phyloP scores from a whole-genome alignment of 2,113 vertebrate genomes.

The Malurus elegans region DNA sequence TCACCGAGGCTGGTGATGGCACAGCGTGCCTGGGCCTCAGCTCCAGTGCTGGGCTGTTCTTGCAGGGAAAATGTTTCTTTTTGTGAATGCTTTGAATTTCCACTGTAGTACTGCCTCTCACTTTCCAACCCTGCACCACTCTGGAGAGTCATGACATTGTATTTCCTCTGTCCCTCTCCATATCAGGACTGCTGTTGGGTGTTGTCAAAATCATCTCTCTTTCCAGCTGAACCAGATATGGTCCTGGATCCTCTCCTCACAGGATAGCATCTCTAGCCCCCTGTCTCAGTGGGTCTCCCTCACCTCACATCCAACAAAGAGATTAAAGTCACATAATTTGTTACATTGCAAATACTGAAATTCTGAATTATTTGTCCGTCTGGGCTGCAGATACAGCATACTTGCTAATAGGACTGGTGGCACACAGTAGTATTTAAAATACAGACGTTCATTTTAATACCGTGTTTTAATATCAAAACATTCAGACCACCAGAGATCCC shows the following conservation, averaged over 20 bases:
- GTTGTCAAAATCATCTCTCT: not conserved
- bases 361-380: not conserved
- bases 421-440: not conserved
- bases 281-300: accelerated
- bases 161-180: not conserved
- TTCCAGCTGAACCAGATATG: not conserved
- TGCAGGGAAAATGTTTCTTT: not conserved
- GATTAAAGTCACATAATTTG: not conserved
- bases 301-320: not conserved
- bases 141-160: accelerated
- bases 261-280: not conserved
- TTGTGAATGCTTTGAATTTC: not conserved
- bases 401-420: not conserved
- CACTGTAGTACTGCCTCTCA: not conserved
- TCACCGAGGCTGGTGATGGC: no score
- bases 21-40: accelerated
- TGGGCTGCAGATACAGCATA: not conserved
- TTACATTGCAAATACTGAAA: not conserved
- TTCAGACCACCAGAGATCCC: not conserved
- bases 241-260: not conserved
- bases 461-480: not conserved
- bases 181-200: not conserved
- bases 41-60: not conserved
- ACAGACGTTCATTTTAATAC: not conserved
- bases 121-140: not conserved